phyloP scores from a whole-genome alignment of 2,888 invertebrate species.

The Fragum whitleyi region DNA sequence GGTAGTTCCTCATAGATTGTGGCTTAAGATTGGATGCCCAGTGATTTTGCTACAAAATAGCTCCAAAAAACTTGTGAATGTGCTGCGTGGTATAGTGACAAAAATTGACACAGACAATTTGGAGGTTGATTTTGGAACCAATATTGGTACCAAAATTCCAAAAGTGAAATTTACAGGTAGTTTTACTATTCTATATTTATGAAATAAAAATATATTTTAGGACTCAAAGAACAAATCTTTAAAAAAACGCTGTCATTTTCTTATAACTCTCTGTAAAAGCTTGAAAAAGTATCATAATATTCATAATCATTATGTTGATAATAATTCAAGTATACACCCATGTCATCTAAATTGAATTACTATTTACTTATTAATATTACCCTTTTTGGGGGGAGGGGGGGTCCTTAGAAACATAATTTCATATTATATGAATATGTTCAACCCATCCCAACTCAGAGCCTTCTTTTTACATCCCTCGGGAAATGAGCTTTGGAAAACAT shows the following conservation, averaged over 20 bases:
- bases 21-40: conserved; percentile 20
- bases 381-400: too few species aligned
- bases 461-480: too few species aligned
- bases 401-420: too few species aligned
- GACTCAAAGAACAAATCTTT: neutral
- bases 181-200: neutral
- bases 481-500: neutral
- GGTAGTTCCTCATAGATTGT: conserved; percentile 12
- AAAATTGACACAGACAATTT: conserved; percentile 10
- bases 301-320: too few species aligned
- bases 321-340: neutral
- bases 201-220: neutral
- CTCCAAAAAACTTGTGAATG: conserved; percentile 15
- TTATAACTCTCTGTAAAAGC: neutral
- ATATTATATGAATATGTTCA: too few species aligned
- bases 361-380: too few species aligned
- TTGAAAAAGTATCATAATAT: neutral
- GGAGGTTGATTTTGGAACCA: conserved; percentile 9
- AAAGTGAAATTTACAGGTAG: conserved; percentile 29
- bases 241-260: neutral
- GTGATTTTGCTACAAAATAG: conserved; percentile 26
- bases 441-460: too few species aligned
- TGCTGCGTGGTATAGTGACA: conserved; percentile 6
- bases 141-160: conserved; percentile 9
- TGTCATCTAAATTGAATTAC: neutral